A percentile compares a stretch with the other conserved stretches of the same genome.
These are phyloP conservation scores for Papilio protenor DNA, from an alignment of 2,888 invertebrate genomes.

Conservation along the genomic window DNA sequence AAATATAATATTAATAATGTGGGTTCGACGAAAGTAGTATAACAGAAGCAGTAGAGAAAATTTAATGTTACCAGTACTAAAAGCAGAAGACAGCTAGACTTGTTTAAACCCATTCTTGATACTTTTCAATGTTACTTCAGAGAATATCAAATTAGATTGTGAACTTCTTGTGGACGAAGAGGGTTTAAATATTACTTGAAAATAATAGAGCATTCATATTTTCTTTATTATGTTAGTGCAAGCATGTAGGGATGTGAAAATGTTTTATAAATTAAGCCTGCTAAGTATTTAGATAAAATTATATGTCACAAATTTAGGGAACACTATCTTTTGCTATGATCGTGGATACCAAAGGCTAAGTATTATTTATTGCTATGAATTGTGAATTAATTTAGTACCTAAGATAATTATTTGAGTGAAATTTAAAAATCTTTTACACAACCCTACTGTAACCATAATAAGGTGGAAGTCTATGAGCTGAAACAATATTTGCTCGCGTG, in stretches of 20 bases:
- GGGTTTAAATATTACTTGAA: constrained; percentile 29
- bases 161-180: neutral
- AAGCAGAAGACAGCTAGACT: constrained; percentile 10
- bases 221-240: neutral
- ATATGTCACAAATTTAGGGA: too few species aligned
- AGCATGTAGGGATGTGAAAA: neutral
- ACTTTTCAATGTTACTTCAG: constrained; percentile 12
- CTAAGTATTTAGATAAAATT: too few species aligned
- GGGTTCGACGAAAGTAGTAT: neutral
- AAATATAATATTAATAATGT: neutral
- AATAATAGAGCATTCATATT: constrained; percentile 10
- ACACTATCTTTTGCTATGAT: too few species aligned
- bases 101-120: constrained; percentile 27
- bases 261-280: too few species aligned
- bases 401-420: neutral
- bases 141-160: constrained; percentile 12
- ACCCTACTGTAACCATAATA: neutral
- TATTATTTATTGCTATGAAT: too few species aligned
- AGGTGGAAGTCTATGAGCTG: neutral
- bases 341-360: too few species aligned
- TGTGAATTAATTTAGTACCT: neutral
- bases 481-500: constrained; percentile 10
- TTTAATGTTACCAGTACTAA: constrained; percentile 26
- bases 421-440: too few species aligned
- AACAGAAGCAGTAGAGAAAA: neutral